Percentiles rank a stretch among this genome's conserved stretches.
These are phyloP conservation scores for Acanthacorydalis orientalis DNA, from an alignment of 2,888 invertebrate genomes.

Conservation along the genomic window DNA sequence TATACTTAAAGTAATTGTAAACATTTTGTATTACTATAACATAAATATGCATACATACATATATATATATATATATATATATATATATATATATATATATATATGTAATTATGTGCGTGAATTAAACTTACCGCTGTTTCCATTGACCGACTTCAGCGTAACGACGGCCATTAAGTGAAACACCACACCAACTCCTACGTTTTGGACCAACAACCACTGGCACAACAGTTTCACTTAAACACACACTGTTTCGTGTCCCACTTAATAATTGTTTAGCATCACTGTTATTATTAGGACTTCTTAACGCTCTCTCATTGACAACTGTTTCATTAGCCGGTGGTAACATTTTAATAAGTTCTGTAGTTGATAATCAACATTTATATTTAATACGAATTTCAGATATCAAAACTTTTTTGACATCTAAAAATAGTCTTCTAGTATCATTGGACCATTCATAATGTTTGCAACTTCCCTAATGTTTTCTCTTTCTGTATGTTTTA, in stretches of 20 bases:
- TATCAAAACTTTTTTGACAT: not conserved
- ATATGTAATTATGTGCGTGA: slow-evolving; percentile 1
- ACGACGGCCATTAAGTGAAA: slow-evolving; percentile 13
- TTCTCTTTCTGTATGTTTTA: too few relatives aligned
- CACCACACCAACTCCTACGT: slow-evolving; percentile 25
- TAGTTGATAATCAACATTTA: not conserved
- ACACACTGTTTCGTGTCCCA: slow-evolving; percentile 23
- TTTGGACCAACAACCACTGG: slow-evolving; percentile 18
- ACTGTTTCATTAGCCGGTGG: slow-evolving; percentile 2
- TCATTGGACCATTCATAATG: too few relatives aligned
- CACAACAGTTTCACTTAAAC: slow-evolving; percentile 20
- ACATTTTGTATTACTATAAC: not conserved
- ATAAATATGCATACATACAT: slow-evolving; percentile 3
- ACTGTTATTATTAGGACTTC: slow-evolving; percentile 25
- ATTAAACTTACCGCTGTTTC: slow-evolving; percentile 2
- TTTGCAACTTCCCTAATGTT: too few relatives aligned
- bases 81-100: slow-evolving; percentile 5
- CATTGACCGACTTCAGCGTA: slow-evolving; percentile 5
- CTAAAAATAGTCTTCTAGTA: too few relatives aligned
- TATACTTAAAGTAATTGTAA: too few relatives aligned
- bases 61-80: slow-evolving; percentile 5
- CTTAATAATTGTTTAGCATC: slow-evolving; percentile 14
- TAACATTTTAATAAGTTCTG: slow-evolving; percentile 3
- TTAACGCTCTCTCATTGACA: slow-evolving; percentile 18
- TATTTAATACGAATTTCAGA: not conserved